A percentile compares a stretch with the other conserved stretches of the same genome.
These are phyloP conservation scores for Cariama cristata DNA, from an alignment of 2,113 vertebrate genomes.

Conservation along the genomic window DNA sequence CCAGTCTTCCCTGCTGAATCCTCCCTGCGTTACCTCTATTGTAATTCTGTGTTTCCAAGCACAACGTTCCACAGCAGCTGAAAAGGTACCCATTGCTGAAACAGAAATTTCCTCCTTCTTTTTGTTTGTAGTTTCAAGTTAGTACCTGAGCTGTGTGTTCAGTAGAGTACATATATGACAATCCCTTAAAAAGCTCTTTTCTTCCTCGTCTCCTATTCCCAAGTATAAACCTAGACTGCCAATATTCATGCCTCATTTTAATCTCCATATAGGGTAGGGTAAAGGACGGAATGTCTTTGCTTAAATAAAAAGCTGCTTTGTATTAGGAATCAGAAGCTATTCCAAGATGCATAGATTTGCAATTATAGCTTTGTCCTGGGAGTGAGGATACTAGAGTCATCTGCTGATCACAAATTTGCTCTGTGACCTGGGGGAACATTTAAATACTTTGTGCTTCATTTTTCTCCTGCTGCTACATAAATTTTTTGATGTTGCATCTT, in stretches of 20 bases:
- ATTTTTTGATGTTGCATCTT: slow-evolving; percentile 23
- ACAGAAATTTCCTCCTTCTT: not conserved
- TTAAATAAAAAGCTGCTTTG: not conserved
- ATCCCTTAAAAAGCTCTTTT: not conserved
- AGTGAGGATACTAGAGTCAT: not conserved
- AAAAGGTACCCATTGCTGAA: not conserved
- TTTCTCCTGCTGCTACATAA: slow-evolving; percentile 23
- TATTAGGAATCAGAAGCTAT: not conserved
- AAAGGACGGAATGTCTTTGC: not conserved
- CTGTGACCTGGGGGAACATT: slow-evolving; percentile 40
- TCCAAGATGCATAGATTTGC: not conserved
- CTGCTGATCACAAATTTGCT: slow-evolving; percentile 33
- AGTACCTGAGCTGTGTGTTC: not conserved
- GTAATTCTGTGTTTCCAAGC: not conserved
- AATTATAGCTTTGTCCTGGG: slow-evolving; percentile 1
- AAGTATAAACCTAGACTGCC: not conserved
- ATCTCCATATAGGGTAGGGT: not conserved
- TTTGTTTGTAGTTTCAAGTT: not conserved
- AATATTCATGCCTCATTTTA: not conserved
- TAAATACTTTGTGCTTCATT: slow-evolving; percentile 21
- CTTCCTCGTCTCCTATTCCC: not conserved
- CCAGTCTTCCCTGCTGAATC: not conserved
- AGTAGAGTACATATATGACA: not conserved
- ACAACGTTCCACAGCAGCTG: not conserved
- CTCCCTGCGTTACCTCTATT: not conserved